Conservation (phyloP, 2,113 vertebrate genomes). For the Lampris incognitus region DNA sequence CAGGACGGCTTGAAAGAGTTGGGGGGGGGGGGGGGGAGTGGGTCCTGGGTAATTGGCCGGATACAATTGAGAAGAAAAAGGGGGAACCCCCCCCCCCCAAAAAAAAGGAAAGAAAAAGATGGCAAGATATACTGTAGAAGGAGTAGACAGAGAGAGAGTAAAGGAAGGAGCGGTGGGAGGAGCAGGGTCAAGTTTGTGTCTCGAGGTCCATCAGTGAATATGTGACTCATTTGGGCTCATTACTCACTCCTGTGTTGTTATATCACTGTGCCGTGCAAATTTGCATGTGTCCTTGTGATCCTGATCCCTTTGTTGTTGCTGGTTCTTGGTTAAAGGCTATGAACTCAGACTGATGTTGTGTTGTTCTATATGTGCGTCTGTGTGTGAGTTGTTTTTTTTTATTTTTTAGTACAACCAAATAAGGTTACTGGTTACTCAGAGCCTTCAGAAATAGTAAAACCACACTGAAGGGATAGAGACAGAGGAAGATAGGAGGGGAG, state of each 20-base stretch:
- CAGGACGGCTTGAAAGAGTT: no score
- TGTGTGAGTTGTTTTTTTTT: no score
- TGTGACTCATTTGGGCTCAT: slow-evolving; percentile 25
- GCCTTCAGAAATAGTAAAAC: slow-evolving; percentile 4
- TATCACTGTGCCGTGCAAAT: slow-evolving; percentile 2
- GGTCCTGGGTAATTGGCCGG: no score
- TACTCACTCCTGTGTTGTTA: slow-evolving; percentile 42
- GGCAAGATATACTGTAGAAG: no score
- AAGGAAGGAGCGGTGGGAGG: not conserved
- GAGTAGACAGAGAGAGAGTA: not conserved
- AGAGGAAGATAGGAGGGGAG: not conserved
- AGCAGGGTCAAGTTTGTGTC: not conserved
- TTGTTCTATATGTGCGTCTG: not conserved
- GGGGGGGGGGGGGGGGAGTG: no score
- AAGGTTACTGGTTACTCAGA: slow-evolving; percentile 24
- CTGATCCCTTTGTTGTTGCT: slow-evolving; percentile 22
- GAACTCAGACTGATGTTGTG: not conserved
- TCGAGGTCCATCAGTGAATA: not conserved
- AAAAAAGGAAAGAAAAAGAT: no score
- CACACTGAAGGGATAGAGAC: not conserved
- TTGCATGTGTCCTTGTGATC: slow-evolving; percentile 18
- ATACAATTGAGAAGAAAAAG: no score
- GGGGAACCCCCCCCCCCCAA: no score
- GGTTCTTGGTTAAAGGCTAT: slow-evolving; percentile 1
- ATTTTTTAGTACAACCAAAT: not conserved